Evolutionary conservation across 2,888 invertebrate genomes (phyloP), one percentile per base, ranked within the genome.

Genomic region (Plemyria rubiginata): DNA sequence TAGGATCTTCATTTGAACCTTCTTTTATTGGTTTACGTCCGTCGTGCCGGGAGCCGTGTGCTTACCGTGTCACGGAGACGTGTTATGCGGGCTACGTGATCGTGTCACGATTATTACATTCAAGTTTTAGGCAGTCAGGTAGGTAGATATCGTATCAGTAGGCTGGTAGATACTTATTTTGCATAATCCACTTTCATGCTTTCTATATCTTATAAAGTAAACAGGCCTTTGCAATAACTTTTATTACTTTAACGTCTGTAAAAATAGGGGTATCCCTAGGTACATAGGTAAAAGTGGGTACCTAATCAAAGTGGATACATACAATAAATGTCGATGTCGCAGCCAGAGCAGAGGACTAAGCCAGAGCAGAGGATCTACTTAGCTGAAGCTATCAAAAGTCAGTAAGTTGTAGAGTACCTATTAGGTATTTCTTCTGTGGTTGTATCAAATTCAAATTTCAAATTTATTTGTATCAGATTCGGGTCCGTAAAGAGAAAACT

Each of bases 1-100:
- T 41, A 52, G 16, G 57, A 54, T 16, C 32, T 45, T 45, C 15
- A 51, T 43, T 43, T 45, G 58, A 54, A 40, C 57, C 50, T 50
- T 51, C 45, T 32, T 51, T 51, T 60, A 60, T 60, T 60, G 48
- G 59, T 60, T 60, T 60, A 60, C 32, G 59, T 16, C 54, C 48
- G 29, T 45, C 15, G 59, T 38, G 53, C 22, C 41, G 58, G 11
- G 9, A 38, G 3, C 48, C 29, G 41, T 59, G 29, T 48, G 53
- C 53, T 60, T 53, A 48, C 48, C 29, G 22, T 58, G 48, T 48
- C 59, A 48, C 59, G 48, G 48, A 48, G 53, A 40, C 32, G 32
- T 50, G 50, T 57, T 43, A 51, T 51, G 43, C 43, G 43, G n/a
- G 6, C 16, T 60, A 60, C 59, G 59, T 60, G 59, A 40, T 29